Evolutionary conservation across 2,113 vertebrate genomes (phyloP).

Genomic region (Rhea americana): DNA sequence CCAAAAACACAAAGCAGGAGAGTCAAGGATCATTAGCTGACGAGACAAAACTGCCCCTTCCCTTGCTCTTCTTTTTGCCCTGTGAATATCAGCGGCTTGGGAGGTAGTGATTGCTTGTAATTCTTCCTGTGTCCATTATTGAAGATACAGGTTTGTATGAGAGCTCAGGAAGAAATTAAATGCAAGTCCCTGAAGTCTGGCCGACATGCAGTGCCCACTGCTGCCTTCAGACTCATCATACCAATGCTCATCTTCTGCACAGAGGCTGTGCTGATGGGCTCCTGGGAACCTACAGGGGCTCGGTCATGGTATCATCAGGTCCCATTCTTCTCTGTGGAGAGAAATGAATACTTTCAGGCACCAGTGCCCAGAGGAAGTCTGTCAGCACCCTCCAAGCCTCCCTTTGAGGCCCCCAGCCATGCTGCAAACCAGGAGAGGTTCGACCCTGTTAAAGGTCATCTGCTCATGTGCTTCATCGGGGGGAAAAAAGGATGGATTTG

Average conservation of each 20-base stretch:
- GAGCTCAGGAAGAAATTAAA: not conserved
- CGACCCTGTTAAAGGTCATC: not conserved
- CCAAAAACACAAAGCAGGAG: constrained; percentile 29
- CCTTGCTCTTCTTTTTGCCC: constrained; percentile 8
- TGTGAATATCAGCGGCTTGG: constrained; percentile 6
- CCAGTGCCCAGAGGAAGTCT: not conserved
- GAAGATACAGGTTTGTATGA: not conserved
- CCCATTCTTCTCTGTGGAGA: not conserved
- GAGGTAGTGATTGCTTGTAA: not conserved
- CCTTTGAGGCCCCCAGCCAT: not conserved
- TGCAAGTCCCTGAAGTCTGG: not conserved
- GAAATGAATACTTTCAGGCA: not conserved
- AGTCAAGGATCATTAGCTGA: constrained; percentile 59
- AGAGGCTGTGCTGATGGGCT: not conserved
- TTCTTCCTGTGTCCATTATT: not conserved
- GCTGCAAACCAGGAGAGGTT: not conserved
- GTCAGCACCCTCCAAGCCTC: not conserved
- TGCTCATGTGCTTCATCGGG: not conserved
- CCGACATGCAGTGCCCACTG: accelerated
- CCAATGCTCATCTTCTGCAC: not conserved
- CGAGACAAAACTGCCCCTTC: constrained; percentile 29
- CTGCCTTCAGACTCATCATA: not conserved
- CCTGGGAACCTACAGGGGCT: not conserved
- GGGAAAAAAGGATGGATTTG: not conserved
- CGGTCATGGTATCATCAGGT: not conserved